Evolutionary conservation across 2,113 vertebrate species (phyloP), one percentile per base, ranked within the genome.

Genomic region (Erythrocercus mccallii): DNA sequence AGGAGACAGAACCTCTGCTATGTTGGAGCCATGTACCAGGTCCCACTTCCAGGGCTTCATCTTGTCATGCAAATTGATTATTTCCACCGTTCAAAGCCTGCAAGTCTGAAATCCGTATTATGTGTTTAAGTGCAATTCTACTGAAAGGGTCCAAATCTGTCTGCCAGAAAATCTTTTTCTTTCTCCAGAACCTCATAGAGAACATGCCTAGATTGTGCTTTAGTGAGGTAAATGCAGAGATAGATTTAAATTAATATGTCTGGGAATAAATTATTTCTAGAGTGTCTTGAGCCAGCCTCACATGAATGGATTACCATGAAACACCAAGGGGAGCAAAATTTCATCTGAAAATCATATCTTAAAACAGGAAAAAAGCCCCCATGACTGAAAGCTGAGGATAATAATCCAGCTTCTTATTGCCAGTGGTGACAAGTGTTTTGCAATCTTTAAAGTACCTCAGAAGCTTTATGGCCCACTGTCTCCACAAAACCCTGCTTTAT

Each of bases 211-310:
- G 90, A 73, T 88, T 74, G 82, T 96, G 69, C 88, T 88, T 94
- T 90, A 90, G 79, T 81, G 94, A 95, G 56, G 79, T 74, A 73
- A 86, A 83, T 57, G 69, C 79, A 93, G 82, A 94, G 82, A 86
- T 82, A 93, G 92, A 51, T 88, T 86, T 88, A 92, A 93, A 94
- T 96, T 94, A 94, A 92, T 94, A 81, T 83, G 90, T 93, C 88
- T 94, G 82, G 53, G 85, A 90, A 96, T 96, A 96, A 95, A 95
- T 94, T 93, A 91, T 94, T 96, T 95, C 81, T 90, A 51, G 56
- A 81, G 66, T 51, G 76, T 93, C 88, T 73, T 88, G 90, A 94
- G 92, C 92, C 95, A 97, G 71, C 51, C 57, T 90, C 64, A 83
- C 56, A 86, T 85, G 93, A 94, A 81, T 72, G 88, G 88, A 93